Conservation (phyloP, 1,140 invertebrate genomes). For the Panagrolaimus sp. region DNA sequence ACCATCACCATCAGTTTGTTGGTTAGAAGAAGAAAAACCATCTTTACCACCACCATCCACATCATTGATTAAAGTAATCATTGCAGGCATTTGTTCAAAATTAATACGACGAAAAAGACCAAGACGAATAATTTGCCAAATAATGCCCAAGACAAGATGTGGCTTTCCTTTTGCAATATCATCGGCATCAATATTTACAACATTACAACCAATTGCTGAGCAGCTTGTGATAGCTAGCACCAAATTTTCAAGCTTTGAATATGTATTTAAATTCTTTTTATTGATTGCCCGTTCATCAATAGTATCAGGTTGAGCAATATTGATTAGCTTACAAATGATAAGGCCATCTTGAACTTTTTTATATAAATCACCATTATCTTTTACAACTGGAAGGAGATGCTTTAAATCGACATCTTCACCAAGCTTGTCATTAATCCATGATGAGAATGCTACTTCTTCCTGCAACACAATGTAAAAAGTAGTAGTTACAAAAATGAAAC, state of each 20-base stretch:
- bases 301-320: slow-evolving; percentile 93
- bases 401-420: slow-evolving; percentile 78
- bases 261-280: slow-evolving; percentile 81
- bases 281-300: slow-evolving; percentile 97
- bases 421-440: slow-evolving; percentile 93
- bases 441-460: slow-evolving; percentile 93
- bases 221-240: slow-evolving; percentile 88
- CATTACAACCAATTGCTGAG: slow-evolving; percentile 93
- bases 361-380: slow-evolving; percentile 80
- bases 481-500: slow-evolving; percentile 14
- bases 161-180: slow-evolving; percentile 87
- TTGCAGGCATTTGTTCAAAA: slow-evolving; percentile 85
- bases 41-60: slow-evolving; percentile 75
- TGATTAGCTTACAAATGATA: slow-evolving; percentile 94
- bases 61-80: slow-evolving; percentile 78
- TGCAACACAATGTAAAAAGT: slow-evolving; percentile 67
- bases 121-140: slow-evolving; percentile 96
- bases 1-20: no score
- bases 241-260: slow-evolving; percentile 89
- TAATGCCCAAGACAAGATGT: slow-evolving; percentile 85
- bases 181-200: slow-evolving; percentile 95
- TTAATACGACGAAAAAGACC: slow-evolving; percentile 97
- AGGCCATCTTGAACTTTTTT: slow-evolving; percentile 92
- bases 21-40: no score
- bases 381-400: slow-evolving; percentile 80